Conservation (phyloP, 2,888 invertebrate species). For the Diarsia mendica region DNA sequence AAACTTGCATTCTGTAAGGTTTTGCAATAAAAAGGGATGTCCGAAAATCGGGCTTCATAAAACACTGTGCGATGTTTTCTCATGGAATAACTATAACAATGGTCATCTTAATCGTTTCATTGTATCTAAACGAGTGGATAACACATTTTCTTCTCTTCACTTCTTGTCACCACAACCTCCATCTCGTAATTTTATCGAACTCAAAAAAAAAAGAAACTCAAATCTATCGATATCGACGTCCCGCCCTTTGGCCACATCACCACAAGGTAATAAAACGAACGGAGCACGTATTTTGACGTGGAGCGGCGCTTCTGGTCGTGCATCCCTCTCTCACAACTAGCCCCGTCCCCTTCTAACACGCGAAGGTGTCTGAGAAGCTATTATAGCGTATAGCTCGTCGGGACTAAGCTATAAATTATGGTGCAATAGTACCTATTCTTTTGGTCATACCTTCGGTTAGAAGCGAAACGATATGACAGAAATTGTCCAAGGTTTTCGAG, state of each 20-base stretch:
- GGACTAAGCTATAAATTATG: conserved; percentile 87
- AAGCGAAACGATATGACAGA: conserved; percentile 79
- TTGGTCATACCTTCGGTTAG: conserved; percentile 78
- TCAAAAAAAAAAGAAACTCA: not conserved
- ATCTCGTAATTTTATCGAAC: conserved; percentile 24
- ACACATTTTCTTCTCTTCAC: not conserved
- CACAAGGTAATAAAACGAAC: conserved; percentile 89
- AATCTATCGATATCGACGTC: conserved; percentile 77
- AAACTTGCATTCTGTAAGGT: too few species aligned
- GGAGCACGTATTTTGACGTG: conserved; percentile 90
- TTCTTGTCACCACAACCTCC: not conserved
- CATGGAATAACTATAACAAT: not conserved
- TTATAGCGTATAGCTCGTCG: conserved; percentile 86
- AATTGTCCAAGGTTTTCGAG: conserved; percentile 70
- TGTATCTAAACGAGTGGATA: too few species aligned
- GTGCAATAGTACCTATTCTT: conserved; percentile 88
- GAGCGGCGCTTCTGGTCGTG: conserved; percentile 90
- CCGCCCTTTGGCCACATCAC: conserved; percentile 69
- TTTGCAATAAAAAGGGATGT: too few species aligned
- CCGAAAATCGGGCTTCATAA: too few species aligned
- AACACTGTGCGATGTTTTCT: too few species aligned
- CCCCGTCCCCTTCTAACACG: conserved; percentile 76
- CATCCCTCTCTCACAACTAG: conserved; percentile 76
- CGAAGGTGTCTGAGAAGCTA: conserved; percentile 87
- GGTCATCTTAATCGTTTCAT: not conserved